Evolutionary conservation across 2,113 vertebrate species (phyloP).

Genomic region (Dascyllus trimaculatus): DNA sequence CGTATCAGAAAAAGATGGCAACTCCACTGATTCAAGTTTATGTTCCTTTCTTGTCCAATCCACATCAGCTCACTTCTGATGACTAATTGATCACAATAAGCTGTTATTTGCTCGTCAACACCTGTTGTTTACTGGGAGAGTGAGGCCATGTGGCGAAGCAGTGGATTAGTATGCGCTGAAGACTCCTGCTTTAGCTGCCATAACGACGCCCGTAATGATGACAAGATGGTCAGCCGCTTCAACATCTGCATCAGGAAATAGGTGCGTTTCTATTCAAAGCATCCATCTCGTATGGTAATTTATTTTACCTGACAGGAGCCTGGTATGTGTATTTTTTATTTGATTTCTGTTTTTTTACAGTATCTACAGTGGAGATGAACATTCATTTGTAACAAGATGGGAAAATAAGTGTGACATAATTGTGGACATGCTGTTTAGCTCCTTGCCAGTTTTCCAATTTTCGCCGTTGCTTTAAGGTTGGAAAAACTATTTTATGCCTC

Average conservation of each 20-base stretch:
- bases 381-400: background rate
- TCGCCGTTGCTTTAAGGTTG: background rate
- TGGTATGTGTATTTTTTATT: too few relatives aligned
- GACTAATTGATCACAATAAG: constrained; percentile 41
- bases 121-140: constrained; percentile 59
- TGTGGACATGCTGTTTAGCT: background rate
- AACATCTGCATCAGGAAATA: constrained; percentile 41
- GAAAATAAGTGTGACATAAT: background rate
- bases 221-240: constrained; percentile 24
- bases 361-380: background rate
- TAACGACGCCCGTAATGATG: constrained; percentile 45
- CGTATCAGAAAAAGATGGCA: background rate
- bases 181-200: constrained; percentile 29
- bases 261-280: constrained; percentile 10
- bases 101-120: constrained; percentile 52
- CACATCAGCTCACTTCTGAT: constrained; percentile 1
- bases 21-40: background rate
- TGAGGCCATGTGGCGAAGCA: constrained; percentile 5
- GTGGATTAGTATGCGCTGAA: constrained; percentile 55
- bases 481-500: background rate
- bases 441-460: background rate
- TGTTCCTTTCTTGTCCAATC: background rate
- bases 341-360: background rate
- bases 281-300: background rate
- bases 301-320: background rate